Percentiles rank a stretch among this genome's conserved stretches.
These are phyloP conservation scores for Nerophis ophidion DNA, from an alignment of 2,113 vertebrate genomes.

Conservation along the genomic window DNA sequence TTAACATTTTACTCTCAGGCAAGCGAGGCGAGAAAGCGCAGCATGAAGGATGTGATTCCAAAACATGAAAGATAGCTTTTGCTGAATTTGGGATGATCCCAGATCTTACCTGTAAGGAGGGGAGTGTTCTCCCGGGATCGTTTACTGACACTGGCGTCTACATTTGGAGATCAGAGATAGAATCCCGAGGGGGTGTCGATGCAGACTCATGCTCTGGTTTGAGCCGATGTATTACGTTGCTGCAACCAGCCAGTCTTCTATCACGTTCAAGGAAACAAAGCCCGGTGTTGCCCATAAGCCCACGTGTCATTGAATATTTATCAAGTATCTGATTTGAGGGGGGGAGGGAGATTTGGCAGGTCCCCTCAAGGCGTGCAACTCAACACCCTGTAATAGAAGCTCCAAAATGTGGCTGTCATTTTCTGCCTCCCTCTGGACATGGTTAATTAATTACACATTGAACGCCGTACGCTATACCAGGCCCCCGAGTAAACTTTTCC, in stretches of 20 bases:
- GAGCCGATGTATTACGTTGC: conserved; percentile 64
- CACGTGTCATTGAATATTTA: conserved; percentile 74
- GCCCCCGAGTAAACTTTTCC: conserved; percentile 41
- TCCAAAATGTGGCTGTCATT: conserved; percentile 69
- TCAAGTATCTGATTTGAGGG: conserved; percentile 69
- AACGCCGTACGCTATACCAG: conserved; percentile 27
- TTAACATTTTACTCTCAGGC: conserved; percentile 57
- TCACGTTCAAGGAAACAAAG: conserved; percentile 63
- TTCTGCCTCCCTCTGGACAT: conserved; percentile 61
- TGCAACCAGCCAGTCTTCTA: conserved; percentile 48
- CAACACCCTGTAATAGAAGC: conserved; percentile 71
- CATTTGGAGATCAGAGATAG: conserved; percentile 65
- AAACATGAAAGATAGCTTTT: conserved; percentile 1
- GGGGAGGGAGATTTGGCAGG: conserved; percentile 53
- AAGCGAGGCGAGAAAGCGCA: conserved; percentile 2
- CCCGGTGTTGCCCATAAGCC: conserved; percentile 66
- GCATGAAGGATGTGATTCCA: not conserved
- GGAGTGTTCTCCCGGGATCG: conserved; percentile 49
- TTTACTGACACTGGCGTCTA: conserved; percentile 60
- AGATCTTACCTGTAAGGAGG: conserved; percentile 58
- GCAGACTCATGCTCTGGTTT: conserved; percentile 59
- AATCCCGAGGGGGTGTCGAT: conserved; percentile 60
- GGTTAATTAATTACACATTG: conserved; percentile 70
- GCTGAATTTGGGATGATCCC: conserved; percentile 21
- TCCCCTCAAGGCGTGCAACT: conserved; percentile 64